Percentiles rank a stretch among this genome's conserved stretches.
phyloP scores from a whole-genome alignment of 2,888 invertebrate genomes.

The Apamea monoglypha region DNA sequence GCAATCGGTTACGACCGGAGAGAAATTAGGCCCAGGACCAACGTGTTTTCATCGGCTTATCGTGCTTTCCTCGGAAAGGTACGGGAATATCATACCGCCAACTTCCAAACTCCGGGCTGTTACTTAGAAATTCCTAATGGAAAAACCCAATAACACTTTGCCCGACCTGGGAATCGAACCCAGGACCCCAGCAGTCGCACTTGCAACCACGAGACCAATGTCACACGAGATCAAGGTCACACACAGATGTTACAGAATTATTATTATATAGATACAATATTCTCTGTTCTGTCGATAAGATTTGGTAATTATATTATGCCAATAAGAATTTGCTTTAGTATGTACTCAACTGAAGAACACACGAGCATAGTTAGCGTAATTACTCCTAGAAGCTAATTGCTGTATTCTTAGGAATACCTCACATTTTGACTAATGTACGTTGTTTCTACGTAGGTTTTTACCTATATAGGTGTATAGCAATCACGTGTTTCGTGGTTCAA shows the following conservation, averaged over 20 bases:
- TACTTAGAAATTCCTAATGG: too few species aligned
- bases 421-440: not conserved
- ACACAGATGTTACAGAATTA: not conserved
- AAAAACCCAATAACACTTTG: not conserved
- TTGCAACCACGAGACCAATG: too few species aligned
- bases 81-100: not conserved
- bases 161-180: too few species aligned
- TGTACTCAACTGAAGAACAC: not conserved
- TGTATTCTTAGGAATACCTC: not conserved
- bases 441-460: not conserved
- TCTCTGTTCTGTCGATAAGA: not conserved
- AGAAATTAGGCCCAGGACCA: not conserved
- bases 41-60: not conserved
- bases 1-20: too few species aligned
- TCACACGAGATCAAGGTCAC: too few species aligned
- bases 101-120: not conserved
- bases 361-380: not conserved
- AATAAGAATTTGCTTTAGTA: not conserved
- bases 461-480: not conserved
- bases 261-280: not conserved
- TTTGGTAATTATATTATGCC: not conserved
- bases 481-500: constrained; percentile 2
- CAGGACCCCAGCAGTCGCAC: not conserved
- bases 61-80: too few species aligned
- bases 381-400: not conserved